Evolutionary conservation across 1,140 invertebrate species (phyloP).

Genomic region (Sarcophaga peregrina): DNA sequence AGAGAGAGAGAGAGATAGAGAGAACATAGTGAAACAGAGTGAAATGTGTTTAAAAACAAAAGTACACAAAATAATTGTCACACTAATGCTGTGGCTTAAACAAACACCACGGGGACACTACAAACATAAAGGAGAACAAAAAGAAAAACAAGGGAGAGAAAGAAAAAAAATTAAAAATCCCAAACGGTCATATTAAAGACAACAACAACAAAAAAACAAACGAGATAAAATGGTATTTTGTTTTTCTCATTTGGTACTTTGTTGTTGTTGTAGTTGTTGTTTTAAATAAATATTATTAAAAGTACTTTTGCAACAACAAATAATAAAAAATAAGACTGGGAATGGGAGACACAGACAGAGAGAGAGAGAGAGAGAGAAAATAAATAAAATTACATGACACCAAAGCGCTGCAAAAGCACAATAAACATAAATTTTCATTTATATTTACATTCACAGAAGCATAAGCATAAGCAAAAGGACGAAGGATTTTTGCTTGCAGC

Average conservation of each 20-base stretch:
- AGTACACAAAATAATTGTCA: slow-evolving; percentile 11
- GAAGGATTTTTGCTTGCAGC: not conserved
- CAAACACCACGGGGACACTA: not conserved
- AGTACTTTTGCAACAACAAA: not conserved
- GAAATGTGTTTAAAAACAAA: not conserved
- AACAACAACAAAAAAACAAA: not conserved
- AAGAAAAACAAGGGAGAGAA: not conserved
- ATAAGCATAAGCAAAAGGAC: not conserved
- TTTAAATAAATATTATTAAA: slow-evolving; percentile 7
- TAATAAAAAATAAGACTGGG: not conserved
- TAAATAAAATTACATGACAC: slow-evolving; percentile 38
- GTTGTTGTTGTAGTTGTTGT: not conserved
- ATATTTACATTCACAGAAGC: too few relatives aligned
- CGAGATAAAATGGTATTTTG: not conserved
- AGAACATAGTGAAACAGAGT: not conserved
- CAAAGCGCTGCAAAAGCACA: slow-evolving; percentile 5
- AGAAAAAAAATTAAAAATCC: not conserved
- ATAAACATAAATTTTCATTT: slow-evolving; percentile 37
- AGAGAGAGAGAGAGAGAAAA: not conserved
- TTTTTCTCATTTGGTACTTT: not conserved
- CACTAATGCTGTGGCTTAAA: slow-evolving; percentile 9
- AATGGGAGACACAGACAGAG: too few relatives aligned
- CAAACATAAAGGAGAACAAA: not conserved
- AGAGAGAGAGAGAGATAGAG: not conserved
- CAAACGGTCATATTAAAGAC: not conserved